Evolutionary conservation across 2,797 vertebrate genomes (phyloP).

Genomic region (Notoglanidium macrostoma): DNA sequence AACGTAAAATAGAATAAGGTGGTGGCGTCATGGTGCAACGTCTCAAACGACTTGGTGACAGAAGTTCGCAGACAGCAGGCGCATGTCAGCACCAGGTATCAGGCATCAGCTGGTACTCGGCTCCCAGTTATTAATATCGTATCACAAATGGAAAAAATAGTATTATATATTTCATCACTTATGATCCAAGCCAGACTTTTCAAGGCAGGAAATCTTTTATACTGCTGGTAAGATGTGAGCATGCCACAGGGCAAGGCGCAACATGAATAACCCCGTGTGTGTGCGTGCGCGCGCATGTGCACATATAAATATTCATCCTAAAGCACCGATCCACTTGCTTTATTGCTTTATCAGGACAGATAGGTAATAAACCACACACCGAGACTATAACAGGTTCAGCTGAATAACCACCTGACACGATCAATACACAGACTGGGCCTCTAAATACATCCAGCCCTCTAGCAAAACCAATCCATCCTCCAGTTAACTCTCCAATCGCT

Average conservation of each 20-base stretch:
- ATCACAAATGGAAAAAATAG: neutral
- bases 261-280: conserved; percentile 11
- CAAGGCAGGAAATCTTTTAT: neutral
- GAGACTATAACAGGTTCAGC: conserved; percentile 42
- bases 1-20: neutral
- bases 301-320: conserved; percentile 17
- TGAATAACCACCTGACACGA: conserved; percentile 44
- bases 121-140: neutral
- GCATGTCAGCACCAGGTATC: neutral
- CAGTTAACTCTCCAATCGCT: conserved; percentile 37
- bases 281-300: neutral
- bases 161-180: neutral
- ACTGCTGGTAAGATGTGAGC: neutral
- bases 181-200: neutral
- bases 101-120: conserved; percentile 4
- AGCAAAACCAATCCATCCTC: conserved; percentile 35
- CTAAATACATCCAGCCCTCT: conserved; percentile 29
- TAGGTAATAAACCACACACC: conserved; percentile 45
- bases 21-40: neutral
- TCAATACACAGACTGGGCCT: conserved; percentile 8
- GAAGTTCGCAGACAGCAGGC: neutral
- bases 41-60: neutral
- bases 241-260: neutral
- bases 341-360: conserved; percentile 35
- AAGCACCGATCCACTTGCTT: conserved; percentile 12